These are phyloP conservation scores for Ormyrus labotus DNA, from an alignment of 2,888 invertebrate species.

Conservation along the genomic window DNA sequence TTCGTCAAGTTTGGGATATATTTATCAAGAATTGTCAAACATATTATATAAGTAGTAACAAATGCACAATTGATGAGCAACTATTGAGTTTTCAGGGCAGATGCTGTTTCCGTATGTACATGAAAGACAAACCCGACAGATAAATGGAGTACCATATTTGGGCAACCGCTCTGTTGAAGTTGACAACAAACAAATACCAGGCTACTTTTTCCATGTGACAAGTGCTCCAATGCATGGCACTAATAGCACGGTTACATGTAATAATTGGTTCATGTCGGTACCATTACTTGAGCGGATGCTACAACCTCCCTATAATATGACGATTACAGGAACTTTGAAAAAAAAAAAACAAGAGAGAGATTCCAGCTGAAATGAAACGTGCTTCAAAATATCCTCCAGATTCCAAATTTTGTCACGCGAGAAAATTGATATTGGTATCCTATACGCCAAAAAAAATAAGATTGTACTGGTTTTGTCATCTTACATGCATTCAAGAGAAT, in stretches of 20 bases:
- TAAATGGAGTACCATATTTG: slow-evolving; percentile 4
- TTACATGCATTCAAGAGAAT: neutral
- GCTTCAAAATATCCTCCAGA: slow-evolving; percentile 54
- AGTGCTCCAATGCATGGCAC: slow-evolving; percentile 53
- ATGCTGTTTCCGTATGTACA: slow-evolving; percentile 61
- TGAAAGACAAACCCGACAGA: slow-evolving; percentile 60
- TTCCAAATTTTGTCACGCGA: slow-evolving; percentile 59
- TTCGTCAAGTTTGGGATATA: slow-evolving; percentile 45
- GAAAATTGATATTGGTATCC: slow-evolving; percentile 63
- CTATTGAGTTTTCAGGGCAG: slow-evolving; percentile 61
- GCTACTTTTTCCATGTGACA: slow-evolving; percentile 55
- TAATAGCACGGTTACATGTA: slow-evolving; percentile 56
- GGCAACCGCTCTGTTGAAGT: neutral
- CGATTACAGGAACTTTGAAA: slow-evolving; percentile 50
- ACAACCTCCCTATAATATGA: slow-evolving; percentile 50
- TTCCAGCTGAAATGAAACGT: slow-evolving; percentile 56
- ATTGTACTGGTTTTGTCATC: slow-evolving; percentile 15
- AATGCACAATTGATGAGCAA: slow-evolving; percentile 63
- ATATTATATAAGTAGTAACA: slow-evolving; percentile 57
- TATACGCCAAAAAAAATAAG: slow-evolving; percentile 55
- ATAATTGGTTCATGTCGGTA: slow-evolving; percentile 61
- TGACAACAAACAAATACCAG: neutral
- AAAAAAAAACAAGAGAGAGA: slow-evolving; percentile 59
- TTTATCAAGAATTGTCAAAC: slow-evolving; percentile 46
- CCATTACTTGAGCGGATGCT: slow-evolving; percentile 53